These are phyloP conservation scores for Cydia splendana DNA, from an alignment of 1,140 invertebrate genomes.

Conservation along the genomic window DNA sequence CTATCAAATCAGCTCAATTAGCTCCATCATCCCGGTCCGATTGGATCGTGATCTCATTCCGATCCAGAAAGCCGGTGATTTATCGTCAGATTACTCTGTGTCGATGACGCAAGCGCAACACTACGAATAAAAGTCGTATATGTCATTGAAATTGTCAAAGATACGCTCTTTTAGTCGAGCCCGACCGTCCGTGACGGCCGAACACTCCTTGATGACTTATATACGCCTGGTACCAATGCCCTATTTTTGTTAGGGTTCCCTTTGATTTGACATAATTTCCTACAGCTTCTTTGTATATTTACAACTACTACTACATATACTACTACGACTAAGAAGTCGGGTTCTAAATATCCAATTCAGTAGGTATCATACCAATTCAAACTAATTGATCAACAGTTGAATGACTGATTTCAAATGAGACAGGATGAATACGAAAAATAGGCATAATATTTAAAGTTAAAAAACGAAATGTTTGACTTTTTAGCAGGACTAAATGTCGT, in stretches of 20 bases:
- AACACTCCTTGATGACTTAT: slow-evolving; percentile 68
- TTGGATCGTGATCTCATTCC: slow-evolving; percentile 74
- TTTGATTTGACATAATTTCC: not conserved
- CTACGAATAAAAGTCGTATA: slow-evolving; percentile 22
- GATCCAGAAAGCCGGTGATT: slow-evolving; percentile 69
- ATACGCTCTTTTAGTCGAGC: not conserved
- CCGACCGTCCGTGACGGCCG: slow-evolving; percentile 63
- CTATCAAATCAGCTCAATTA: slow-evolving; percentile 51
- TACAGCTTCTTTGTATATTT: not conserved
- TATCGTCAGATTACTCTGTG: slow-evolving; percentile 67
- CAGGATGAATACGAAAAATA: too few relatives aligned
- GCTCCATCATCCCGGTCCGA: slow-evolving; percentile 60
- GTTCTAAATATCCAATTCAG: too few relatives aligned
- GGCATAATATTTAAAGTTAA: too few relatives aligned
- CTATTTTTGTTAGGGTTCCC: slow-evolving; percentile 49
- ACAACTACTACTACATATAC: too few relatives aligned
- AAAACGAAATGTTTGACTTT: too few relatives aligned
- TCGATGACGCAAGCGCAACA: slow-evolving; percentile 62
- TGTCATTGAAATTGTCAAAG: slow-evolving; percentile 6
- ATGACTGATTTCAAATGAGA: too few relatives aligned
- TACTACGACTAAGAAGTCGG: too few relatives aligned
- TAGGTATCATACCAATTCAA: too few relatives aligned
- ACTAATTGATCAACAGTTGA: too few relatives aligned
- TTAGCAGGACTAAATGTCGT: too few relatives aligned
- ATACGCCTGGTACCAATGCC: slow-evolving; percentile 46